Evolutionary conservation across 1,140 invertebrate genomes (phyloP).

Genomic region (Dreissena rostriformis): DNA sequence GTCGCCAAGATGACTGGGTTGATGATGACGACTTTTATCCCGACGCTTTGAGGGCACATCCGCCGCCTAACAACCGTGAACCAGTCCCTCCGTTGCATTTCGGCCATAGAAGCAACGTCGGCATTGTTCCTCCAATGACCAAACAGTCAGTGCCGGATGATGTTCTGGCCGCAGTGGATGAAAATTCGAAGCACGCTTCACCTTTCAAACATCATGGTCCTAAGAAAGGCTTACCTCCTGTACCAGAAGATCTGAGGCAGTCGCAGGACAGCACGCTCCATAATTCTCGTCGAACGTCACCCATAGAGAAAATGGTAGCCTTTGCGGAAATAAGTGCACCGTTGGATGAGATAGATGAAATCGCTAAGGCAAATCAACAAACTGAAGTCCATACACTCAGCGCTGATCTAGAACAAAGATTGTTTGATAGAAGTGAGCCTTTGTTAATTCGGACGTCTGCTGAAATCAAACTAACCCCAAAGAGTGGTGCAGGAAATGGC

Average conservation of each 20-base stretch:
- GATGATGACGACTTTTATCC: conserved; percentile 35
- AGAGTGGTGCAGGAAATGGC: neutral
- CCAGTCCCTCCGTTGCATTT: conserved; percentile 21
- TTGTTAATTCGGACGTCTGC: neutral
- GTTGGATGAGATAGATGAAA: conserved; percentile 7
- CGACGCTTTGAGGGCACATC: conserved; percentile 18
- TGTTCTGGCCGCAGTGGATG: conserved; percentile 11
- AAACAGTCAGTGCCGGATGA: conserved; percentile 13
- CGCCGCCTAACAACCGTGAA: conserved; percentile 36
- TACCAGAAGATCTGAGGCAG: conserved; percentile 13
- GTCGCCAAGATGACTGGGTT: neutral
- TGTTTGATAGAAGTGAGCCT: neutral
- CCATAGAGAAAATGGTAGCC: neutral
- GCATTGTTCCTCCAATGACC: conserved; percentile 38
- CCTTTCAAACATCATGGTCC: neutral
- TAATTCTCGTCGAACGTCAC: neutral
- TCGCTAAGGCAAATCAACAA: neutral
- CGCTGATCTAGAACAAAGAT: neutral
- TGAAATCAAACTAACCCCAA: too few relatives aligned
- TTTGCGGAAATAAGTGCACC: conserved; percentile 18
- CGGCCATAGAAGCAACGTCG: conserved; percentile 28
- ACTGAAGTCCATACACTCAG: neutral
- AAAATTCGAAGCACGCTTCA: neutral
- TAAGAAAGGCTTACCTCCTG: conserved; percentile 15
- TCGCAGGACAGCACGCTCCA: neutral